Conservation (phyloP, 2,797 vertebrate genomes). For the Epinephelus malabaricus region DNA sequence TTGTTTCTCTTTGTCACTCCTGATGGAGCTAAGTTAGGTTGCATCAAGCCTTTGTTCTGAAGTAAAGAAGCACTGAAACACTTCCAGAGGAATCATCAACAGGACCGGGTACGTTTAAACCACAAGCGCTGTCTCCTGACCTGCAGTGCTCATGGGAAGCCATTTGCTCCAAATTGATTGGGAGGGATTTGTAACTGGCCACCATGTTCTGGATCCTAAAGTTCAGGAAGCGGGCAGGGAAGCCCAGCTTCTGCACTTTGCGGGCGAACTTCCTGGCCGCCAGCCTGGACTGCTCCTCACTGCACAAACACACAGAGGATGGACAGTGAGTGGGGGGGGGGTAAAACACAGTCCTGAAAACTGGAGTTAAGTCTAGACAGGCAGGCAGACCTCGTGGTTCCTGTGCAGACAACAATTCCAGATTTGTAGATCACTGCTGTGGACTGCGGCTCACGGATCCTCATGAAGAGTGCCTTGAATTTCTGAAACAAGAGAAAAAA, state of each 20-base stretch:
- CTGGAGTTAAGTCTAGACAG: no score
- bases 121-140: conserved; percentile 70
- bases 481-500: conserved; percentile 12
- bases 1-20: no score
- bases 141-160: conserved; percentile 91
- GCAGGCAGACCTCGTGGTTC: conserved; percentile 90
- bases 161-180: conserved; percentile 89
- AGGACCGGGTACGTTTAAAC: neutral
- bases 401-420: conserved; percentile 92
- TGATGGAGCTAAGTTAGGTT: no score
- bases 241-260: conserved; percentile 94
- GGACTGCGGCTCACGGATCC: conserved; percentile 92
- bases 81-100: no score
- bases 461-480: conserved; percentile 88
- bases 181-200: conserved; percentile 90
- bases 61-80: no score
- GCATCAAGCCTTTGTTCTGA: no score
- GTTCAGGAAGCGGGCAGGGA: conserved; percentile 92
- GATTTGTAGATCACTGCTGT: conserved; percentile 91
- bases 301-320: conserved; percentile 59
- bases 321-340: neutral
- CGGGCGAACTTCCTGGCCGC: conserved; percentile 92
- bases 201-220: conserved; percentile 95
- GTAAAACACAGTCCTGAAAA: neutral
- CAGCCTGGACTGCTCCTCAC: conserved; percentile 90